These are phyloP conservation scores for Athene cunicularia DNA, from an alignment of 2,113 vertebrate genomes.

Conservation along the genomic window DNA sequence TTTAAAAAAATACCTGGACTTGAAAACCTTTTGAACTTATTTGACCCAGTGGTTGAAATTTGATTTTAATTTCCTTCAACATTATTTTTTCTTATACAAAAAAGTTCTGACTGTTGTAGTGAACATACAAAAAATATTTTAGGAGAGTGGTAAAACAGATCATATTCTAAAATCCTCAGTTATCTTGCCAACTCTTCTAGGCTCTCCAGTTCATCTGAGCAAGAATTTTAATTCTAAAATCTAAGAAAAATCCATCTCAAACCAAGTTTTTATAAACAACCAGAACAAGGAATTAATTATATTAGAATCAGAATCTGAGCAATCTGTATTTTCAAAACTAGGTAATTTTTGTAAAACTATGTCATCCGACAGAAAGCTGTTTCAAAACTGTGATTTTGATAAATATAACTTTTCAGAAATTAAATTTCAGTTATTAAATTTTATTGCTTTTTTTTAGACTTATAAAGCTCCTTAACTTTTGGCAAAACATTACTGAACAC, in stretches of 20 bases:
- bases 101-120: neutral
- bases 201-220: neutral
- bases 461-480: neutral
- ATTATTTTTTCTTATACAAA: rapidly evolving
- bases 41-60: neutral
- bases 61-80: neutral
- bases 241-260: neutral
- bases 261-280: neutral
- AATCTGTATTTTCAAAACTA: neutral
- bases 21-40: neutral
- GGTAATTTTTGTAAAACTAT: neutral
- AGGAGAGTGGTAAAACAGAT: neutral
- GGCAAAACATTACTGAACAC: neutral
- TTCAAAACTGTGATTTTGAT: neutral
- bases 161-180: neutral
- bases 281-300: neutral
- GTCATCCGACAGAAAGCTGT: neutral
- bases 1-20: neutral
- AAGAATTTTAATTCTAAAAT: neutral
- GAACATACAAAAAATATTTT: neutral
- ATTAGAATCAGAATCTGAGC: neutral
- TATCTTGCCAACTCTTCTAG: neutral
- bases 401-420: neutral
- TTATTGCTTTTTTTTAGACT: neutral
- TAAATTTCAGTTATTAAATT: neutral